Evolutionary conservation across 2,888 invertebrate species (phyloP).

Genomic region (Pseudococcus viburni): DNA sequence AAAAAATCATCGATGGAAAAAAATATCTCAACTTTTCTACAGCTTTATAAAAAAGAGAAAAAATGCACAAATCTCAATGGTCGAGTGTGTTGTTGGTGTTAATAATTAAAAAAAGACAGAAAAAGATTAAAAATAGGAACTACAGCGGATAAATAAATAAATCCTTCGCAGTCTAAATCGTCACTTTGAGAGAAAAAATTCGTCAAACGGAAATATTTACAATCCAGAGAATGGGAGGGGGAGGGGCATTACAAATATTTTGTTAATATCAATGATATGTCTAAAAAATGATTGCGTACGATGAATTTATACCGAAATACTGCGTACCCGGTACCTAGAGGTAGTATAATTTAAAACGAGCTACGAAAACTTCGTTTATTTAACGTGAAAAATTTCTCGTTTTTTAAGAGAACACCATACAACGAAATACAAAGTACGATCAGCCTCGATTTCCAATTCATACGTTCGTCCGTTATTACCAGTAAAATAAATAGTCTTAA

Average conservation of each 20-base stretch:
- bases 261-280: slow-evolving; percentile 50
- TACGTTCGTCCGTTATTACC: neutral
- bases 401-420: slow-evolving; percentile 11
- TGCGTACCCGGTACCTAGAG: slow-evolving; percentile 3
- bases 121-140: slow-evolving; percentile 47
- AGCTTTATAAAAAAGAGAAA: neutral
- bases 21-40: neutral
- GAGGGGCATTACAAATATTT: neutral
- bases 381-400: slow-evolving; percentile 16
- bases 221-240: neutral
- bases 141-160: slow-evolving; percentile 44
- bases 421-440: neutral
- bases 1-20: neutral
- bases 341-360: neutral
- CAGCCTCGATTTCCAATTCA: neutral
- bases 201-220: neutral
- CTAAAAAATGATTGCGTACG: slow-evolving; percentile 40
- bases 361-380: neutral
- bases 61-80: slow-evolving; percentile 45
- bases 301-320: neutral
- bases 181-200: slow-evolving; percentile 5
- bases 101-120: slow-evolving; percentile 6
- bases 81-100: slow-evolving; percentile 45
- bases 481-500: slow-evolving; percentile 50
- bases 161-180: slow-evolving; percentile 49